Evolutionary conservation across 2,797 vertebrate species (phyloP).

Genomic region (Xenops minutus): DNA sequence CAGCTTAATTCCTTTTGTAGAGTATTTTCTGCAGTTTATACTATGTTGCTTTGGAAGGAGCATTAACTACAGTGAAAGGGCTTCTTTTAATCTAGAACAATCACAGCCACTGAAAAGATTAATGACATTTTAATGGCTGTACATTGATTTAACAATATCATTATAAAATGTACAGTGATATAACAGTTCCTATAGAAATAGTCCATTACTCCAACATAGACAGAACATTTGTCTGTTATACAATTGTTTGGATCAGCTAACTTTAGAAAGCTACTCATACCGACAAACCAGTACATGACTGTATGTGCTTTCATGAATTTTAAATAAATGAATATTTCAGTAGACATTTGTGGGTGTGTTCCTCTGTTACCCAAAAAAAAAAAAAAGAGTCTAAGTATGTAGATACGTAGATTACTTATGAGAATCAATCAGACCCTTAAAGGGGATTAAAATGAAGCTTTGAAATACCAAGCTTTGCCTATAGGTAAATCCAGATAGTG

Average conservation of each 20-base stretch:
- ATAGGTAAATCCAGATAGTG: not conserved
- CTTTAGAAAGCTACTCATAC: not conserved
- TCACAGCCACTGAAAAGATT: not conserved
- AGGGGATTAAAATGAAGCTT: not conserved
- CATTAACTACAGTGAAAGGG: not conserved
- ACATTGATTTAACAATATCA: not conserved
- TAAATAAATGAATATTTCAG: not conserved
- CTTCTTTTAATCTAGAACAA: not conserved
- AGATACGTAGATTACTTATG: not conserved
- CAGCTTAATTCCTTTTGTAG: not conserved
- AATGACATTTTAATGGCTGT: not conserved
- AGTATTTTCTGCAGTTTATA: not conserved
- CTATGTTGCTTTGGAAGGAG: not conserved
- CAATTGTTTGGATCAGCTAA: not conserved
- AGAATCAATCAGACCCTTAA: not conserved
- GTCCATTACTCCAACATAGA: not conserved
- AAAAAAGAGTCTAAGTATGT: not conserved
- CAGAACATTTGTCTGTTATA: not conserved
- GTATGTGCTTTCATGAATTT: not conserved
- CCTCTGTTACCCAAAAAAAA: not conserved
- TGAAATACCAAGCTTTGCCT: not conserved
- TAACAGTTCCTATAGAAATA: not conserved
- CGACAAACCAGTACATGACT: not conserved
- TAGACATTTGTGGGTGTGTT: not conserved
- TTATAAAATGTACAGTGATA: not conserved